Evolutionary conservation across 2,113 vertebrate species (phyloP).

Genomic region (Mustelus asterias): DNA sequence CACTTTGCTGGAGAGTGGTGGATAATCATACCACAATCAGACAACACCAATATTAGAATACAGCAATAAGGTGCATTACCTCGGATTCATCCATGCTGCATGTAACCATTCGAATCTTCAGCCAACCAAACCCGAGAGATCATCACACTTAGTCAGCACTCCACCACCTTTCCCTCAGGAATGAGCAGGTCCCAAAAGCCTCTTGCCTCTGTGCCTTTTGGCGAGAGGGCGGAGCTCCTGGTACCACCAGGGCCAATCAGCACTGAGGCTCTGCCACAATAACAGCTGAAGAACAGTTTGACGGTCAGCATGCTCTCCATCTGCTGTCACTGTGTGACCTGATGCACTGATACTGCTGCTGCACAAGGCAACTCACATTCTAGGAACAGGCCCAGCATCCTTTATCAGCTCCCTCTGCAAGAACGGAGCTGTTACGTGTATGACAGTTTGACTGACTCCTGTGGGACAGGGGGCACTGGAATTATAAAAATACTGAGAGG

Average conservation of each 20-base stretch:
- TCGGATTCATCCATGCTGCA: not conserved
- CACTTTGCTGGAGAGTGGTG: not conserved
- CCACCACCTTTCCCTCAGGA: not conserved
- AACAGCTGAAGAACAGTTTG: constrained; percentile 23
- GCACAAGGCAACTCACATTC: not conserved
- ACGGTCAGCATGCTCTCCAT: not conserved
- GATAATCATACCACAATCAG: not conserved
- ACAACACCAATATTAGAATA: not conserved
- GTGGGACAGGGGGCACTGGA: not conserved
- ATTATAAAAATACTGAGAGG: not conserved
- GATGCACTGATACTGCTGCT: not conserved
- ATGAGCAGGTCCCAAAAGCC: not conserved
- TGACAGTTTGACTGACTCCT: not conserved
- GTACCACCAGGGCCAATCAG: not conserved
- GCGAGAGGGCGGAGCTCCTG: not conserved
- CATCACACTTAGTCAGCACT: not conserved
- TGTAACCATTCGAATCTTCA: not conserved
- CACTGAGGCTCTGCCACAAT: not conserved
- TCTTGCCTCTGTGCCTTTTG: not conserved
- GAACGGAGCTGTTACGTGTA: not conserved
- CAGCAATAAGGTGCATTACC: not conserved
- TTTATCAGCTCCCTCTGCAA: not conserved
- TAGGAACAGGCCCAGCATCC: not conserved
- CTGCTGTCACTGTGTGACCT: not conserved
- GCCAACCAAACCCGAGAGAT: not conserved